Evolutionary conservation across 2,113 vertebrate species (phyloP), one percentile per base, ranked within the genome.

Genomic region (Amphiprion percula): DNA sequence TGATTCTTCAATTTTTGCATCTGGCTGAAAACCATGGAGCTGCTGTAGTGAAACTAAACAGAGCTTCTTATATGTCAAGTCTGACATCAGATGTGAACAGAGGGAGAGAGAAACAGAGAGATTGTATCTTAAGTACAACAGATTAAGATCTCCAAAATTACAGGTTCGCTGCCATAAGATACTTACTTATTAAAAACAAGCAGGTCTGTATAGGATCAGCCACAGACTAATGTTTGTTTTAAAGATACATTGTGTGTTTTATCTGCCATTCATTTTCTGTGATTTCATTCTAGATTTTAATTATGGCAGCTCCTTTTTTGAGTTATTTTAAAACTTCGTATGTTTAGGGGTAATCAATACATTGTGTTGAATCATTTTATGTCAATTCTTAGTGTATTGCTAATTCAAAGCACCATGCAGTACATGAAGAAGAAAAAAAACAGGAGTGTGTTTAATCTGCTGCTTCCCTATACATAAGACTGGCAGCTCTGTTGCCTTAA

Each of bases 1-100:
- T 41, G 75, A 77, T 77, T 87, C 65, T 55, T 84, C 63, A 50
- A 5, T 83, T 70, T 86, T 70, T 77, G 74, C 76, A 68, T 62
- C 72, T 82, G 63, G 58, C 71, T 87, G 59, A 67, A 83, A 53
- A 85, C 26, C 14, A 19, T 54, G 33, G 65, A 52, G 77, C 58
- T 30, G 50, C 26, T 62, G 16, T 44, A 23, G 41, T n/a, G 21
- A 68, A 72, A 79, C 73, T 30, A 75, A 74, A 79, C 76, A 84
- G 77, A 44, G 46, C 59, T 68, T 60, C 66, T 74, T 68, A 72
- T 71, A 59, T 65, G 82, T 76, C 71, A 70, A 24, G 49, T 64
- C 49, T 72, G 28, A 78, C 85, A 72, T 78, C 15, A 30, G 67
- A 44, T 85, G 50, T 63, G 50, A 80, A 70, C 5, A 24, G 68